Conservation (phyloP, 2,888 invertebrate species). For the Drosophila buzzatii region DNA sequence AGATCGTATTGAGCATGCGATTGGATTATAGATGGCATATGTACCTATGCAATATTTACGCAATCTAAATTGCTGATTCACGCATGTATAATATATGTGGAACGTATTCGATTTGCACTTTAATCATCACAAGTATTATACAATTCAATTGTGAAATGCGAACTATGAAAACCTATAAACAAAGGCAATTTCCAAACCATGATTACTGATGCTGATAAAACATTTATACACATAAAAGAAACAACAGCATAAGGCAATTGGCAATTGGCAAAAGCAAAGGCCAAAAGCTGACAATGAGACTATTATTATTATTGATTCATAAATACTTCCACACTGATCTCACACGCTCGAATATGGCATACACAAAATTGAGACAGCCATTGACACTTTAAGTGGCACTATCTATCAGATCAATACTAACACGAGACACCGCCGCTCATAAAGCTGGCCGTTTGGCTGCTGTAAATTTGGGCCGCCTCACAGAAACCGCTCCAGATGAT, state of each 20-base stretch:
- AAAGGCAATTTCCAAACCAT: not conserved
- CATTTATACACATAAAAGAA: constrained; percentile 4
- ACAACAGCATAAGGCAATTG: not conserved
- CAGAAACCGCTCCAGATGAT: constrained; percentile 85
- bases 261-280: not conserved
- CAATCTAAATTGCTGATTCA: not conserved
- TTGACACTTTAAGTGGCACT: constrained; percentile 42
- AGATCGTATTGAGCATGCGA: no score
- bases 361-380: constrained; percentile 6
- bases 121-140: not conserved
- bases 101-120: not conserved
- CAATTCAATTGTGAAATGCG: not conserved
- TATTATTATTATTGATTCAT: constrained; percentile 42
- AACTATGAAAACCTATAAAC: not conserved
- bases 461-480: constrained; percentile 84
- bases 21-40: not conserved
- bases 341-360: constrained; percentile 8
- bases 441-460: constrained; percentile 83
- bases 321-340: constrained; percentile 18
- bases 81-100: not conserved
- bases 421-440: constrained; percentile 82
- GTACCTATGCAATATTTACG: not conserved
- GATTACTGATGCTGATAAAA: constrained; percentile 17
- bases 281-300: not conserved
- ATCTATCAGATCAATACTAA: constrained; percentile 74